phyloP scores from a whole-genome alignment of 2,113 vertebrate species.

The Diphyllodes magnificus region DNA sequence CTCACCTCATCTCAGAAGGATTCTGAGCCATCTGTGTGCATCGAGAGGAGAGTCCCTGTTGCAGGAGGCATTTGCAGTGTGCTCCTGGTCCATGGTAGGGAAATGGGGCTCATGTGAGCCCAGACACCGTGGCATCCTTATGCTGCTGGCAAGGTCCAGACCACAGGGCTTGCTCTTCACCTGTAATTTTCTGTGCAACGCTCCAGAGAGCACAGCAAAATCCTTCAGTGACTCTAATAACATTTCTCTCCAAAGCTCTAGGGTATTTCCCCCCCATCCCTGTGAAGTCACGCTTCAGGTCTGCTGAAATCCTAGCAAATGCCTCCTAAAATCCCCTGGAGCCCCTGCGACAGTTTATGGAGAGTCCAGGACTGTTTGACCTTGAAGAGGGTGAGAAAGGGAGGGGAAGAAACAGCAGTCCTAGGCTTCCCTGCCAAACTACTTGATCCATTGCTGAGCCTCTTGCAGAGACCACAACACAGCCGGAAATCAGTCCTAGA shows the following conservation, averaged over 20 bases:
- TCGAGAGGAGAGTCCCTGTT: neutral
- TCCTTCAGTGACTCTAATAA: slow-evolving; percentile 45
- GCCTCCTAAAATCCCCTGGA: slow-evolving; percentile 12
- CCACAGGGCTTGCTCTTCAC: neutral
- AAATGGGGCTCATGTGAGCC: neutral
- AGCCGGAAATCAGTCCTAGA: neutral
- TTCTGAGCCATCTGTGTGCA: neutral
- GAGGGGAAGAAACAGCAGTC: neutral
- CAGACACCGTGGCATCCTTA: neutral
- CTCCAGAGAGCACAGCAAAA: slow-evolving; percentile 28
- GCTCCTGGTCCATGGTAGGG: neutral
- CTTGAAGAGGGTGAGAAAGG: neutral
- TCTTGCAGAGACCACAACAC: neutral
- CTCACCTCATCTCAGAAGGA: neutral
- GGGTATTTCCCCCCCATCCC: neutral
- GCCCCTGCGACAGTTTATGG: neutral
- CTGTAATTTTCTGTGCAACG: slow-evolving; percentile 1
- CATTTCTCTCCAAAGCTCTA: neutral
- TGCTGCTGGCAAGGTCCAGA: neutral
- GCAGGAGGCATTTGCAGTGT: neutral
- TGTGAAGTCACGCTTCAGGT: slow-evolving; percentile 18
- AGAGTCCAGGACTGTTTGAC: slow-evolving; percentile 7
- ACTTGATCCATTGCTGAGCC: neutral
- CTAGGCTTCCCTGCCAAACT: neutral
- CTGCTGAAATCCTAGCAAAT: slow-evolving; percentile 46